Percentiles rank a stretch among this genome's conserved stretches.
Evolutionary conservation across 2,888 invertebrate species (phyloP).

Genomic region (Trichopoda pennipes): DNA sequence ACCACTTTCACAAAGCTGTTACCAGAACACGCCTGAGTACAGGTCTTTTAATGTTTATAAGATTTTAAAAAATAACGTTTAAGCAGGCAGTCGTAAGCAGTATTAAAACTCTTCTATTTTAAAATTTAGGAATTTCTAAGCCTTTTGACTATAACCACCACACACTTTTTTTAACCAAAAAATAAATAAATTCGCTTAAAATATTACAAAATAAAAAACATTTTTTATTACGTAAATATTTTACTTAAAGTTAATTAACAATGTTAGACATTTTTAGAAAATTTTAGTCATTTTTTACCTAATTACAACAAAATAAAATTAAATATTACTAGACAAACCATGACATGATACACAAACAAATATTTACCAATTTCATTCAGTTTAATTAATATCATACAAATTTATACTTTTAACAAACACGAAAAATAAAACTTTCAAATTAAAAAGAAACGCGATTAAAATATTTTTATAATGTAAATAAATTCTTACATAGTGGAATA

Average conservation of each 20-base stretch:
- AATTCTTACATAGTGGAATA: background rate
- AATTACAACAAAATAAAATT: constrained; percentile 1
- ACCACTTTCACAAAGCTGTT: too few relatives aligned
- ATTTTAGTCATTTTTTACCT: constrained; percentile 6
- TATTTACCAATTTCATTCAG: constrained; percentile 21
- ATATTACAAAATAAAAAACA: constrained; percentile 56
- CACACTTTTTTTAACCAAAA: background rate
- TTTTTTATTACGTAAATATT: constrained; percentile 58
- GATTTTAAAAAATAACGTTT: too few relatives aligned
- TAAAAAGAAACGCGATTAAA: background rate
- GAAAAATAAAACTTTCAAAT: constrained; percentile 7
- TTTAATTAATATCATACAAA: constrained; percentile 37
- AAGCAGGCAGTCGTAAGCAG: too few relatives aligned
- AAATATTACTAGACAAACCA: constrained; percentile 2
- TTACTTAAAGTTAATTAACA: constrained; percentile 55
- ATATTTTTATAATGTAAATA: background rate
- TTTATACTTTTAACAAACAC: background rate
- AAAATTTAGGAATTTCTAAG: too few relatives aligned
- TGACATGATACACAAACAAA: constrained; percentile 19
- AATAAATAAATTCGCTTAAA: background rate
- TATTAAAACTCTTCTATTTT: too few relatives aligned
- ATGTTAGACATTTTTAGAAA: constrained; percentile 32
- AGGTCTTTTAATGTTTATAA: too few relatives aligned
- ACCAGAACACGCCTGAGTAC: too few relatives aligned
- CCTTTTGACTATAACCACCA: too few relatives aligned